Percentiles rank a stretch among this genome's conserved stretches.
phyloP scores from a whole-genome alignment of 1,140 invertebrate genomes.

The Leptinotarsa defecta region DNA sequence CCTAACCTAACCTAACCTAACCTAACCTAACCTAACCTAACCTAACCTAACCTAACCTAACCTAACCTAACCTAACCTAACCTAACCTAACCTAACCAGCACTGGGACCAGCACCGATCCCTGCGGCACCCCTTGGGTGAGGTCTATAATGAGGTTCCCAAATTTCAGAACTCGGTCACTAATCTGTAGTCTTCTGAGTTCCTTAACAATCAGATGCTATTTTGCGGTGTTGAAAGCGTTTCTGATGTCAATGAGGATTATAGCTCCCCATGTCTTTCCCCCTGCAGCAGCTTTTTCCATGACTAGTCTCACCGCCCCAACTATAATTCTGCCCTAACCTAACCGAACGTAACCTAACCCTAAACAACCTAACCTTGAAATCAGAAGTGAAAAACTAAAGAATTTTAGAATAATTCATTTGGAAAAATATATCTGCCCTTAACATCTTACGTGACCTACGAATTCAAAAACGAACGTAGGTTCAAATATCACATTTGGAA shows the following conservation, averaged over 20 bases:
- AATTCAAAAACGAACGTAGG: too few relatives aligned
- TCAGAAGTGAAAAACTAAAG: too few relatives aligned
- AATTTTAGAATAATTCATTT: too few relatives aligned
- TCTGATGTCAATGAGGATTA: not conserved
- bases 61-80: not conserved
- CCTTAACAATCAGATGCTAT: not conserved
- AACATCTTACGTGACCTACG: too few relatives aligned
- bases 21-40: too few relatives aligned
- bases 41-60: too few relatives aligned
- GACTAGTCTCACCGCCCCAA: not conserved
- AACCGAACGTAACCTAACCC: not conserved
- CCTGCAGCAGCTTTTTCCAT: not conserved
- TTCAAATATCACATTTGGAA: too few relatives aligned
- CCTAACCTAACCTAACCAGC: too few relatives aligned
- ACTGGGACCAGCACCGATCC: not conserved
- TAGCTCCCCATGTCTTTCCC: not conserved
- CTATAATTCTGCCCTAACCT: not conserved
- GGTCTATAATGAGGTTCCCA: not conserved
- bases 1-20: too few relatives aligned
- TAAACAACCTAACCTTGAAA: not conserved
- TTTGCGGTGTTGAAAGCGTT: too few relatives aligned
- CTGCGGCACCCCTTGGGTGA: slow-evolving; percentile 2
- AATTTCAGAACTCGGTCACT: not conserved
- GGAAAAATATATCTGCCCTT: too few relatives aligned
- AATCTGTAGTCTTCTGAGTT: not conserved